Evolutionary conservation across 2,797 vertebrate species (phyloP).

Genomic region (Micrastur ruficollis): DNA sequence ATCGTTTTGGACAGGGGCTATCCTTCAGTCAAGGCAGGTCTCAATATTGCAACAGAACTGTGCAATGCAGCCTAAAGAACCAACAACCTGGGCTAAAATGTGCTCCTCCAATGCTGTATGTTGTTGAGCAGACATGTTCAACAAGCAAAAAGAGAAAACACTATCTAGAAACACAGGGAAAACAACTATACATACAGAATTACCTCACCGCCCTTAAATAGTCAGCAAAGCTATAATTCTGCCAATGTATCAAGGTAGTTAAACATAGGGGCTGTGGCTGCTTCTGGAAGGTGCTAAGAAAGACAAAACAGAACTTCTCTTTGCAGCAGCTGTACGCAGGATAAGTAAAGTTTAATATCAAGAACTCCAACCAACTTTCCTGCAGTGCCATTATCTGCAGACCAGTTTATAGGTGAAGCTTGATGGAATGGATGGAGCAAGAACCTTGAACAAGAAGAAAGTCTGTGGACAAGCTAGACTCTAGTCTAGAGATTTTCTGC

Average conservation of each 20-base stretch:
- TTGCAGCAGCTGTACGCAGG: background rate
- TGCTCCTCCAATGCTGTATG: background rate
- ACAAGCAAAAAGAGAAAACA: background rate
- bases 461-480: background rate
- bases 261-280: background rate
- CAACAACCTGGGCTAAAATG: background rate
- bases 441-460: background rate
- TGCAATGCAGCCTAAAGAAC: background rate
- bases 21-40: background rate
- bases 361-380: background rate
- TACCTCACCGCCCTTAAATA: background rate
- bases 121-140: background rate
- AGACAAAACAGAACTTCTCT: background rate
- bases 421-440: background rate
- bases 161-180: background rate
- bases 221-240: background rate
- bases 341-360: background rate
- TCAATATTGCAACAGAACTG: fast-evolving
- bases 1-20: background rate
- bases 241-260: fast-evolving
- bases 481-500: background rate
- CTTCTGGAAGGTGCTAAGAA: background rate
- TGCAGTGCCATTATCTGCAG: background rate
- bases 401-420: background rate
- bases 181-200: background rate